Percentiles rank a stretch among this genome's conserved stretches.
These are phyloP conservation scores for Cyclophora albipunctata DNA, from an alignment of 2,888 invertebrate genomes.

Conservation along the genomic window DNA sequence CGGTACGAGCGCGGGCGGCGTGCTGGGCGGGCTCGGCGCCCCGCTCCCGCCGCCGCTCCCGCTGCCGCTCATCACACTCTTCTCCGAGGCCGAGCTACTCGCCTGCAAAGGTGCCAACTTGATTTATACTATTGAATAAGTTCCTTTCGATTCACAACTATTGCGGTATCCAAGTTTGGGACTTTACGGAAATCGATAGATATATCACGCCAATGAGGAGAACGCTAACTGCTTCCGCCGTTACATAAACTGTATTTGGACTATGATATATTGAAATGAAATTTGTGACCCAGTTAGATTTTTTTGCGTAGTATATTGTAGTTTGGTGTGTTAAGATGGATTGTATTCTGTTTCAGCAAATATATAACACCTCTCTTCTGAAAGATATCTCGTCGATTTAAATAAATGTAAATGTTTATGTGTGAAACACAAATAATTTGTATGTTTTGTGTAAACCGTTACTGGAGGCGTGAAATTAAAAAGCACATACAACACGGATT, in stretches of 20 bases:
- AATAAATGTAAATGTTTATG: too few relatives aligned
- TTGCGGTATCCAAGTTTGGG: constrained; percentile 22
- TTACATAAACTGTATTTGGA: constrained; percentile 18
- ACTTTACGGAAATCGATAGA: constrained; percentile 19
- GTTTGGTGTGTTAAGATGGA: constrained; percentile 1
- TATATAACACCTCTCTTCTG: too few relatives aligned
- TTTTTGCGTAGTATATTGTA: constrained; percentile 10
- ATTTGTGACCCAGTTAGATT: constrained; percentile 13
- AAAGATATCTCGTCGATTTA: too few relatives aligned
- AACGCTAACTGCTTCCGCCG: constrained; percentile 13
- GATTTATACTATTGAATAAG: constrained; percentile 26
- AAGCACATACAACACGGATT: constrained; percentile 54
- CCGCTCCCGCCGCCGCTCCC: constrained; percentile 39
- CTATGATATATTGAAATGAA: constrained; percentile 14
- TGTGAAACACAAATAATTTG: too few relatives aligned
- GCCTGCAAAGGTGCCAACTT: constrained; percentile 40
- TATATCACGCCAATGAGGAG: constrained; percentile 22
- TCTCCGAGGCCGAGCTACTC: constrained; percentile 56
- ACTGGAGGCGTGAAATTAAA: constrained; percentile 56
- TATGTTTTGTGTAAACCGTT: constrained; percentile 22
- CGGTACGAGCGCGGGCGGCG: constrained; percentile 53
- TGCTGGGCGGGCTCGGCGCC: constrained; percentile 55
- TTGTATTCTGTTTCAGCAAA: too few relatives aligned
- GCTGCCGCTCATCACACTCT: constrained; percentile 33
- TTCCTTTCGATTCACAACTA: constrained; percentile 22